phyloP scores from a whole-genome alignment of 2,888 invertebrate genomes.

The Dyspetes luteomarginatus region DNA sequence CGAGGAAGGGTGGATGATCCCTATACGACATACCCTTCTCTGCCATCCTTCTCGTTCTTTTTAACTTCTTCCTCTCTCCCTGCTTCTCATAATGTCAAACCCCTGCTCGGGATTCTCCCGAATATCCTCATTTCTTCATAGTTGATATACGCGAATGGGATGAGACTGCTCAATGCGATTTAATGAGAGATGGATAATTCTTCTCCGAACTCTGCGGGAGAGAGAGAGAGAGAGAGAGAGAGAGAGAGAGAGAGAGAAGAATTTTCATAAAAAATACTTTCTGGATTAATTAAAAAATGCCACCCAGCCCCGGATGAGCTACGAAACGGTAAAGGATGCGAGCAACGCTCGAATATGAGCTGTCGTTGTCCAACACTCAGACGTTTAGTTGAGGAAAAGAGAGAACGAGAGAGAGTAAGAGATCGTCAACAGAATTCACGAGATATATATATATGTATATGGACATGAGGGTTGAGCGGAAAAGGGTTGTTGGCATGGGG shows the following conservation, averaged over 20 bases:
- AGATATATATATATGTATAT: neutral
- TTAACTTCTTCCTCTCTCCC: neutral
- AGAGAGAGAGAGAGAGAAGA: slow-evolving; percentile 59
- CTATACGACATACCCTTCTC: slow-evolving; percentile 14
- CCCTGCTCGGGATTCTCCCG: neutral
- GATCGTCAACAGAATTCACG: slow-evolving; percentile 32
- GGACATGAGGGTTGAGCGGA: neutral
- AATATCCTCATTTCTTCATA: neutral
- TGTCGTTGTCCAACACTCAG: neutral
- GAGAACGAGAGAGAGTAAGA: slow-evolving; percentile 17
- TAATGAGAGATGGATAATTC: neutral
- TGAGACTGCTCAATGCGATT: neutral
- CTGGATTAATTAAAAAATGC: slow-evolving; percentile 80
- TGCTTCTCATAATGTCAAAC: neutral
- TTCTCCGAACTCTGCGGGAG: neutral
- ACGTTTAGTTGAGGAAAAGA: slow-evolving; percentile 7
- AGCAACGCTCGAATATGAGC: neutral
- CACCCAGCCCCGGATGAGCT: slow-evolving; percentile 48
- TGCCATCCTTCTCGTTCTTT: neutral
- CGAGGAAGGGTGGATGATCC: slow-evolving; percentile 50
- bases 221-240: neutral
- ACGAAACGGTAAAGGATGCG: slow-evolving; percentile 27
- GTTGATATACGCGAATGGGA: too few species aligned
- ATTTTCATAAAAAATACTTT: slow-evolving; percentile 78
- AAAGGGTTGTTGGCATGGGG: neutral